Evolutionary conservation across 2,797 vertebrate species (phyloP), one percentile per base, ranked within the genome.

Genomic region (Amazona ochrocephala): DNA sequence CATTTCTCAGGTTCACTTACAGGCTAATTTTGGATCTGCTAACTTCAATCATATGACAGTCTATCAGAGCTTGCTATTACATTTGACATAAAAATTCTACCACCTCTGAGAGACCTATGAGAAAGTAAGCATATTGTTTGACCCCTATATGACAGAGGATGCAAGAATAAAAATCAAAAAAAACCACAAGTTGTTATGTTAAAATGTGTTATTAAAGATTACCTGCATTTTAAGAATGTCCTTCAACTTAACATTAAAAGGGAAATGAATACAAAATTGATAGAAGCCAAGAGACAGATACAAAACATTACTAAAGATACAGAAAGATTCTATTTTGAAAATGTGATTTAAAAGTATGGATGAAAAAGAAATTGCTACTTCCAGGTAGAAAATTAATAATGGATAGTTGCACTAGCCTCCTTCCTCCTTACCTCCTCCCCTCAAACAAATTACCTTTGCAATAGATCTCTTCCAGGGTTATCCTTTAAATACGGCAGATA

Each of bases 101-200:
- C 34, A 34, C 9, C 58, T 79, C 53, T 41, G 10, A 71, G 20
- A 79, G 39, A 50, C 7, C 10, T 19, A 15, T 9, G 4, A 53
- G 39, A 56, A 87, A 62, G 32, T 22, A 71, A 80, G 22, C 5
- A 32, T 14, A 7, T 71, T 34, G 3, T 32, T 47, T 48, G n/a
- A 70, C 10, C 6, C 0, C 0, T 16, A 6, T 51, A 64, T 44
- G 71, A 45, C 8, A 67, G 73, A 91, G 15, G 10, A 50, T 51
- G 14, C 10, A 81, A 73, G 20, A 70, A 53, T 13, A 72, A 81
- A 29, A 1, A 51, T 17, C 2, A 8, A 22, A 34, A 37, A 84
- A 50, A 14, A 3, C 3, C 3, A 4, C 20, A 26, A 19, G 19
- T 17, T 1, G 6, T 48, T 65, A 17, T 6, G 5, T 42, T 71